Percentiles rank a stretch among this genome's conserved stretches.
phyloP scores from a whole-genome alignment of 2,113 vertebrate genomes.

The Casuarius casuarius region DNA sequence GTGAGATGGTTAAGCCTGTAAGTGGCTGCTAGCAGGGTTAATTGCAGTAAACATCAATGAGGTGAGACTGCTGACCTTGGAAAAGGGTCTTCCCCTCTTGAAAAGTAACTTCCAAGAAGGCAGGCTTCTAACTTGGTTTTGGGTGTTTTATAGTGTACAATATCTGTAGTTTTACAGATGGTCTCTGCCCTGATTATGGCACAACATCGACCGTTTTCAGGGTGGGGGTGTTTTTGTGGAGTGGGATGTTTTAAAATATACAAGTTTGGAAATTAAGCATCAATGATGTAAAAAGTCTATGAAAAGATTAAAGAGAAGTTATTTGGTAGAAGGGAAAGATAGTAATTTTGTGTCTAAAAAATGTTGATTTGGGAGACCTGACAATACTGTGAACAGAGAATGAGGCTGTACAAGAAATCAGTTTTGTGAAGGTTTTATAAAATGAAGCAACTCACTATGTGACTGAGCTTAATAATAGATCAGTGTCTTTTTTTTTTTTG shows the following conservation, averaged over 20 bases:
- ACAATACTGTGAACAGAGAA: background rate
- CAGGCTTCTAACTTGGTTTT: background rate
- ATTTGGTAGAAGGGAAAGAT: background rate
- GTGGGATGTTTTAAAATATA: background rate
- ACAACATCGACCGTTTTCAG: background rate
- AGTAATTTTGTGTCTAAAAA: background rate
- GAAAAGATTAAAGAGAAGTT: background rate
- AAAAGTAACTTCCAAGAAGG: background rate
- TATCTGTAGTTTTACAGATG: background rate
- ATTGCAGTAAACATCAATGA: background rate
- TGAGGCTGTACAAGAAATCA: background rate
- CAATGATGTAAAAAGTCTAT: background rate
- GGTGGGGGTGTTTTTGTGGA: background rate
- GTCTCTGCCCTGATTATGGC: background rate
- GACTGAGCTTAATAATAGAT: conserved; percentile 37
- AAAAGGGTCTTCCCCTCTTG: background rate
- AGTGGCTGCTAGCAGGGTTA: background rate
- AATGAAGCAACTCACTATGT: background rate
- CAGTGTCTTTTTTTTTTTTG: conserved; percentile 24
- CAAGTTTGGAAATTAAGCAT: background rate
- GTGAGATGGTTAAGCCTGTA: background rate
- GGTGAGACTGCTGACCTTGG: conserved; percentile 5
- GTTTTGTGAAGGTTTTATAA: conserved; percentile 9
- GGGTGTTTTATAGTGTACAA: background rate
- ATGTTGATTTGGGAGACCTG: background rate